phyloP scores from a whole-genome alignment of 2,888 invertebrate genomes.

The Xestoiulus laeticollis region DNA sequence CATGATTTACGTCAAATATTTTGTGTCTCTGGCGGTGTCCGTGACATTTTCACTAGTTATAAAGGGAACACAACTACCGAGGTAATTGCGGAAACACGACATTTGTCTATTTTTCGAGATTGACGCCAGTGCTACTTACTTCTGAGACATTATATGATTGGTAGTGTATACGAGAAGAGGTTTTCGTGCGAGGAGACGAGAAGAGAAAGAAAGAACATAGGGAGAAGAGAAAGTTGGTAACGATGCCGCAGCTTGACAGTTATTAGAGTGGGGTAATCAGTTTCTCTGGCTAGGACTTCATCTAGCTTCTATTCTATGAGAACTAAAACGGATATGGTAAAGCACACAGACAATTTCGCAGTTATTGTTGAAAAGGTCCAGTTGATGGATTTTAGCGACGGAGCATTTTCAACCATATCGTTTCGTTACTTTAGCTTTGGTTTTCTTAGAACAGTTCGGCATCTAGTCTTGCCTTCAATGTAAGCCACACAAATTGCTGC shows the following conservation, averaged over 20 bases:
- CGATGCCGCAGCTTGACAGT: neutral
- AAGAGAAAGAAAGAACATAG: constrained; percentile 8
- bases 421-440: neutral
- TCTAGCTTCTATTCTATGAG: constrained; percentile 17
- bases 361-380: constrained; percentile 23
- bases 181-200: constrained; percentile 18
- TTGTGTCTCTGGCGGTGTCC: neutral
- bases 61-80: neutral
- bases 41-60: neutral
- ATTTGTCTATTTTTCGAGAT: neutral
- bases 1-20: neutral
- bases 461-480: neutral
- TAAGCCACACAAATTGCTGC: neutral
- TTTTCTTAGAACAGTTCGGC: neutral
- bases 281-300: constrained; percentile 23
- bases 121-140: neutral
- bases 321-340: constrained; percentile 29
- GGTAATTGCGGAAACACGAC: neutral
- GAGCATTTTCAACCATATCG: neutral
- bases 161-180: constrained; percentile 28
- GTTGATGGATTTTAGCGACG: neutral
- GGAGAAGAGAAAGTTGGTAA: constrained; percentile 14
- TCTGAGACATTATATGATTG: neutral
- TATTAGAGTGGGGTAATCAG: neutral
- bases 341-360: constrained; percentile 25